These are phyloP conservation scores for Taeniopygia guttata DNA, from an alignment of 2,797 vertebrate genomes.

Conservation along the genomic window DNA sequence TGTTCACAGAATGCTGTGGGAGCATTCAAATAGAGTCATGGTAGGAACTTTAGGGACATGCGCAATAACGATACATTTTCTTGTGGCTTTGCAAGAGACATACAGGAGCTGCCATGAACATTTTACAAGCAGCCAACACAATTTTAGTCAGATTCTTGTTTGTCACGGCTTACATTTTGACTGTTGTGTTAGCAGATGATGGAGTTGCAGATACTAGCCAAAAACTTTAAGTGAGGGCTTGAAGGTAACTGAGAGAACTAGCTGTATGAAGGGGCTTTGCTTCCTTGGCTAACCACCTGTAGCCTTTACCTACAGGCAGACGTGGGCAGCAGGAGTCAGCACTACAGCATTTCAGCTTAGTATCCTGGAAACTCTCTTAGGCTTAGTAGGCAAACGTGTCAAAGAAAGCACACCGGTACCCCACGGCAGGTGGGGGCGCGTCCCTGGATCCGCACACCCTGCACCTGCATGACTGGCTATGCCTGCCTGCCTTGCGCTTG, in stretches of 20 bases:
- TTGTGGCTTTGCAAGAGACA: not conserved
- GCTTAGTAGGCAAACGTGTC: rapidly evolving
- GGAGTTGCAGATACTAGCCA: not conserved
- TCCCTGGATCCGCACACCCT: not conserved
- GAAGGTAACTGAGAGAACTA: not conserved
- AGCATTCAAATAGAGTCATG: not conserved
- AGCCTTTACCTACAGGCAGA: not conserved
- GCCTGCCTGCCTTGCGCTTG: not conserved
- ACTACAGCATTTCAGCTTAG: not conserved
- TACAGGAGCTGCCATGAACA: not conserved
- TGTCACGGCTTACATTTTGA: not conserved
- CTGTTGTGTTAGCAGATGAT: not conserved
- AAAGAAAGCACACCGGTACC: not conserved
- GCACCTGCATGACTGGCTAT: not conserved
- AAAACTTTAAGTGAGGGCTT: not conserved
- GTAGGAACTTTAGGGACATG: not conserved
- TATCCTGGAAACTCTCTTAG: not conserved
- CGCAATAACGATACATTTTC: not conserved
- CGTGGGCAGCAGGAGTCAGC: not conserved
- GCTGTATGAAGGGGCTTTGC: not conserved
- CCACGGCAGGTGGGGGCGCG: rapidly evolving
- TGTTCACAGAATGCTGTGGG: not conserved
- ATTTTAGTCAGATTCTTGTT: not conserved
- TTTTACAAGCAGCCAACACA: not conserved
- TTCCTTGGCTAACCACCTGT: not conserved